Percentiles rank a stretch among this genome's conserved stretches.
These are phyloP conservation scores for Triops longicaudatus DNA, from an alignment of 1,140 invertebrate species.

Conservation along the genomic window DNA sequence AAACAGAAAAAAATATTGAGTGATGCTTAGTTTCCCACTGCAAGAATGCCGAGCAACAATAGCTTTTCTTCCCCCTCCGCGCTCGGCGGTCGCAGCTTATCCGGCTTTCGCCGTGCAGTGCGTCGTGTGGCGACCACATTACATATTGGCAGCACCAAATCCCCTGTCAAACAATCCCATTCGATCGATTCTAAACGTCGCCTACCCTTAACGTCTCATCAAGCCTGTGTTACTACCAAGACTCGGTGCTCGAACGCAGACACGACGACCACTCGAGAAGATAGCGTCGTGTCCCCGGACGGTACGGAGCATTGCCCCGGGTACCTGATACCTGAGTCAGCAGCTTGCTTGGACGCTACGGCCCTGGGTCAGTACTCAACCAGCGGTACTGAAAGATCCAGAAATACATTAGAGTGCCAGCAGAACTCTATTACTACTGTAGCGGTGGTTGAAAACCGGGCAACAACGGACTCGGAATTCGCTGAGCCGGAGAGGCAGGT, in stretches of 20 bases:
- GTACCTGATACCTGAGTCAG: not conserved
- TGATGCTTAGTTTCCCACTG: not conserved
- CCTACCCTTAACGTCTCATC: not conserved
- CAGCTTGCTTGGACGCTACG: not conserved
- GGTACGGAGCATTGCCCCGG: not conserved
- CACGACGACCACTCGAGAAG: not conserved
- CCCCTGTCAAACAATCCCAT: not conserved
- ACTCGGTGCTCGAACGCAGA: not conserved
- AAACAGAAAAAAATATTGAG: not conserved
- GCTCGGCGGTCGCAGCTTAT: not conserved
- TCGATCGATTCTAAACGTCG: not conserved
- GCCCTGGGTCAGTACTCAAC: no score
- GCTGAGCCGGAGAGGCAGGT: not conserved
- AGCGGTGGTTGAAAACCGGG: not conserved
- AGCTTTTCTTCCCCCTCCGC: not conserved
- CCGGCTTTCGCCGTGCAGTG: slow-evolving; percentile 2
- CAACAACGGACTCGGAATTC: not conserved
- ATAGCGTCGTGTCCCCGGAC: not conserved
- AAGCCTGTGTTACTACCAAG: not conserved
- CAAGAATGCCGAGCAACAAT: not conserved
- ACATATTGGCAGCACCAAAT: not conserved
- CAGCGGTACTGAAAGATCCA: no score
- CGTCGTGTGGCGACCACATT: slow-evolving; percentile 17
- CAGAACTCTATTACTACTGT: not conserved
- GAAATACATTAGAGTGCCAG: not conserved